phyloP scores from a whole-genome alignment of 1,140 invertebrate species.

The Diplogasteroides magnus region DNA sequence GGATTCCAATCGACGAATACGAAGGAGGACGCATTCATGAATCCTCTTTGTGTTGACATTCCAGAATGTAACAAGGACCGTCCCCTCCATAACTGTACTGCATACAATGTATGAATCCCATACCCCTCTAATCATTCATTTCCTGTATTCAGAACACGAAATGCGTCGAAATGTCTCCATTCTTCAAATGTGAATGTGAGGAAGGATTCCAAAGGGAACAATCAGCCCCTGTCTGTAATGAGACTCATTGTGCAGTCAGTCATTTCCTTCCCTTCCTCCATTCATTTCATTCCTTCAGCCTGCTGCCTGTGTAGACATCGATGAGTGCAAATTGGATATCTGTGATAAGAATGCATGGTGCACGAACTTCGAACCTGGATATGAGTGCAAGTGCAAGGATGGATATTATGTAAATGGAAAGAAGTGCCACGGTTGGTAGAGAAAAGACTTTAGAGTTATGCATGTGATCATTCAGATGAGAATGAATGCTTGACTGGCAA shows the following conservation, averaged over 20 bases:
- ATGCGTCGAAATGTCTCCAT: slow-evolving; percentile 37
- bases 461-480: neutral
- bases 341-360: slow-evolving; percentile 47
- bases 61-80: no score
- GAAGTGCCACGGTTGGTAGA: slow-evolving; percentile 13
- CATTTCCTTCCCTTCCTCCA: no score
- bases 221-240: no score
- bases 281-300: no score
- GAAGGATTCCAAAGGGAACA: slow-evolving; percentile 41
- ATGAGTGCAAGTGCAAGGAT: slow-evolving; percentile 41
- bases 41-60: no score
- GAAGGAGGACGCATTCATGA: no score
- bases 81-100: neutral
- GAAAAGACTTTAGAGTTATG: neutral
- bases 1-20: no score
- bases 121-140: neutral
- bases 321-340: slow-evolving; percentile 40
- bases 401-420: slow-evolving; percentile 9
- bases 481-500: neutral
- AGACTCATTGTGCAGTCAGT: no score
- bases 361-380: slow-evolving; percentile 44
- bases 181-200: slow-evolving; percentile 34
- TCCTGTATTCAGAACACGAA: neutral
- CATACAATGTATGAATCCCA: slow-evolving; percentile 6
- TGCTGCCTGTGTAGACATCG: slow-evolving; percentile 21